Base-by-base conservation (phyloP, 2,113 vertebrate species). In the Bombycilla garrulus region DNA sequence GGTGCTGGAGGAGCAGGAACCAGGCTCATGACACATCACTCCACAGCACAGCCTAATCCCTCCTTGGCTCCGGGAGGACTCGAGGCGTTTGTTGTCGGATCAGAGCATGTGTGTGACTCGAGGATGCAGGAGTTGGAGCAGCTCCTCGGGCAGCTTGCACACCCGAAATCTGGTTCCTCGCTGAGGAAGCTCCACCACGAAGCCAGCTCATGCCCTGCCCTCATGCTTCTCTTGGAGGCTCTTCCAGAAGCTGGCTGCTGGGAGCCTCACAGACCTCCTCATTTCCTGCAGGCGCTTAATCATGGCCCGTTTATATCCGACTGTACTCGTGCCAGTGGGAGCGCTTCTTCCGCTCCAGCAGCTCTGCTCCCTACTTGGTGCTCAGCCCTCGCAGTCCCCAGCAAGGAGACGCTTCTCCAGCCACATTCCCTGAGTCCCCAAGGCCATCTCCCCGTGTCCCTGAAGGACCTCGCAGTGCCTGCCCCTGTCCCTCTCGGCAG, bases 221-320 rank as follows among this genome's bases (percentile, higher is more conserved):
- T 92, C 8, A 0, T 1, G 1, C 74, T 82, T 86, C 88, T 92
- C 86, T 78, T 88, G 76, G 92, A 97, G 82, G 90, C 71, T 88
- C 47, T 74, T 95, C 92, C 92, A 93, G 82, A 72, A 50, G 53
- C 31, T 0, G 8, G 66, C 87, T 91, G 69, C 74, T 85, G 8
- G 1, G 61, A 76, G 70, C 48, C 31, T 82, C 42, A 11, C 76
- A 88, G 85, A 40, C 48, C 90, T 95, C 17, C 92, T 87, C 3
- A 28, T 62, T 85, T 94, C 95, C 88, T 88, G 88, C 90, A 77
- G 80, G 82, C 86, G 15, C 62, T 90, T 80, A 57, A 86, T 92
- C 74, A 44, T 0, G 0, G 89, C 79, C 79, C 19, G 62, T 62
- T 93, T 31, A 24, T 17, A 53, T 40, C 82, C 2, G 8, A 61